A percentile compares a stretch with the other conserved stretches of the same genome.
These are phyloP conservation scores for Rachycentron canadum DNA, from an alignment of 2,797 vertebrate genomes.

Conservation along the genomic window DNA sequence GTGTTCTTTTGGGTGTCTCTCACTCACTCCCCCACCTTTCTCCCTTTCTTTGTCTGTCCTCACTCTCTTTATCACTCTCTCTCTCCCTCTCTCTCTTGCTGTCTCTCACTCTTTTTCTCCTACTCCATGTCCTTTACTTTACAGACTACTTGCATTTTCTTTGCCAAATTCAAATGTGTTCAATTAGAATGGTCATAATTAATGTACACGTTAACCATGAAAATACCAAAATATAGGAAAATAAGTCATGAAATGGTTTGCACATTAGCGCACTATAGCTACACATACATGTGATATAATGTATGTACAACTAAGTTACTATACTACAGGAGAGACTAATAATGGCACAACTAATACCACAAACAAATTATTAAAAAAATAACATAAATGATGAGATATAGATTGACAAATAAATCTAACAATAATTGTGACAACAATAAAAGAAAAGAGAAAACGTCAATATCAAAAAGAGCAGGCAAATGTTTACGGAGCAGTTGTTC, in stretches of 20 bases:
- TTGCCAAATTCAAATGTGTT: slow-evolving; percentile 1
- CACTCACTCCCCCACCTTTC: slow-evolving; percentile 7
- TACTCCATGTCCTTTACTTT: slow-evolving; percentile 26
- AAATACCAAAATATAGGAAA: background rate
- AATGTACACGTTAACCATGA: background rate
- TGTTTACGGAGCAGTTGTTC: slow-evolving; percentile 9
- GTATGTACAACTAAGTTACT: background rate
- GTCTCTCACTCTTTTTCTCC: slow-evolving; percentile 15
- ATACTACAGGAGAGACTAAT: background rate
- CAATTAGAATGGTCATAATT: slow-evolving; percentile 2
- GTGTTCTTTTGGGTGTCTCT: slow-evolving; percentile 79
- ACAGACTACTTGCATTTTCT: slow-evolving; percentile 3
- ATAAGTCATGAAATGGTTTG: background rate
- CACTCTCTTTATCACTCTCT: slow-evolving; percentile 38
- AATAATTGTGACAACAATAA: background rate
- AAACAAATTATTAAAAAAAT: background rate
- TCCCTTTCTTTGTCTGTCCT: slow-evolving; percentile 62
- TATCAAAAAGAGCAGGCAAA: background rate
- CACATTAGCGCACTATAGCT: background rate
- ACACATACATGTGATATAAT: background rate
- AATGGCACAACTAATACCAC: too few species aligned
- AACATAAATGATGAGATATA: background rate
- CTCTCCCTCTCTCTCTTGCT: background rate
- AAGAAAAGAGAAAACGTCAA: background rate
- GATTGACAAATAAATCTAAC: background rate